Base-by-base conservation (phyloP, 2,888 invertebrate genomes). In the Belgica antarctica region DNA sequence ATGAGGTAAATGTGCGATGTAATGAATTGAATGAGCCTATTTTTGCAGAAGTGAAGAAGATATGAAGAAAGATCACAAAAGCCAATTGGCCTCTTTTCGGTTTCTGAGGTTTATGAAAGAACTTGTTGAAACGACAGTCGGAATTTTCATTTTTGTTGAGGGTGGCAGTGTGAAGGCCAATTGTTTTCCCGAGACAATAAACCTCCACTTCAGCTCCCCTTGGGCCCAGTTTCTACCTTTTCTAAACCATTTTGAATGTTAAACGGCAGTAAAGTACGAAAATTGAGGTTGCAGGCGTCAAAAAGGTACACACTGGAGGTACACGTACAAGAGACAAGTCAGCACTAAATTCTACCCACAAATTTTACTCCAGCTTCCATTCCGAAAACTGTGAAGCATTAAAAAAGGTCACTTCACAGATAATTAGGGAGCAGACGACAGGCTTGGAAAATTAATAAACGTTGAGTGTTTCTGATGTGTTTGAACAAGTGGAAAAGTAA, bases 391-490 rank as follows among this genome's bases (percentile, higher is more conserved):
- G 59, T 19, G 25, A 25, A 17, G 34, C 59, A 68, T 68, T 68
- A 68, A 68, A 68, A 68, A 68, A 68, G 68, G 68, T 68, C 68
- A 68, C 68, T 68, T 68, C 68, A 68, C 68, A 68, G 68, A 68
- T 68, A 68, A 68, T 68, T 68, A 68, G 57, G 34, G 57, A 65
- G 46, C 25, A 19, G 28, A 57, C 19, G 68, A 46, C 46, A 46
- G 27, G 65, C 65, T 47, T 65, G 25, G 65, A 65, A 65, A 65
- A 65, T 65, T 65, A 65, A 65, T 65, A 65, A 65, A 65, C 36
- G 65, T 65, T 65, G 65, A 65, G 65, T 47, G 65, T 65, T 65
- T 65, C 19, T 65, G 65, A 65, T 65, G 65, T 46, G 65, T 65
- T 65, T 65, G 65, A 65, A 65, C 46, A 65, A 65, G 65, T 65